These are phyloP conservation scores for Galagoides demidoff DNA, from an alignment of 2,797 vertebrate species.

Conservation along the genomic window DNA sequence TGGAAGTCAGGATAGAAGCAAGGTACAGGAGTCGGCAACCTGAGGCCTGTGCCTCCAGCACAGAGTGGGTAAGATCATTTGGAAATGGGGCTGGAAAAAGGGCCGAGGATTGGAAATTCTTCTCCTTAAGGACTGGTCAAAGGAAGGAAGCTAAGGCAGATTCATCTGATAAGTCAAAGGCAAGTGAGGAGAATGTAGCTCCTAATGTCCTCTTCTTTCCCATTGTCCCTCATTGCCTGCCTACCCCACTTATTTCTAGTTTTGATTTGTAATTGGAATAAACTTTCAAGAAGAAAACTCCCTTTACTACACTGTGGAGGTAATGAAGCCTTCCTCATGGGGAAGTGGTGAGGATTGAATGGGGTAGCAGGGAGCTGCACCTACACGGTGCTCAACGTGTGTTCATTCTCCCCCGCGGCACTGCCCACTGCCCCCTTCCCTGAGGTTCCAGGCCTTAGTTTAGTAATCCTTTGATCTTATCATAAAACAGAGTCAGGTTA, in stretches of 20 bases:
- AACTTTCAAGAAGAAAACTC: slow-evolving; percentile 23
- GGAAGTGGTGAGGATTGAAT: not conserved
- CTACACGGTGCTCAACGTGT: not conserved
- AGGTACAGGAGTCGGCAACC: not conserved
- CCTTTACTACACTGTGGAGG: not conserved
- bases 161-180: not conserved
- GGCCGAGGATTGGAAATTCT: not conserved
- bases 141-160: not conserved
- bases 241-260: not conserved
- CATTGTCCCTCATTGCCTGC: not conserved
- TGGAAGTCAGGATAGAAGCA: not conserved
- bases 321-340: not conserved
- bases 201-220: not conserved
- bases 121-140: not conserved
- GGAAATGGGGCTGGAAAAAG: not conserved
- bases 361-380: not conserved
- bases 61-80: not conserved
- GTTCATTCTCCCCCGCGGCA: not conserved
- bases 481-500: slow-evolving; percentile 52
- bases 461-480: slow-evolving; percentile 60
- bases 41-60: not conserved
- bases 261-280: slow-evolving; percentile 48
- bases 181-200: not conserved
- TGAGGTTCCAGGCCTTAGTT: not conserved
- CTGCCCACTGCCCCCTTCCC: not conserved